Evolutionary conservation across 2,888 invertebrate genomes (phyloP), one percentile per base, ranked within the genome.

Genomic region (Hirtodrosophila histrioides): DNA sequence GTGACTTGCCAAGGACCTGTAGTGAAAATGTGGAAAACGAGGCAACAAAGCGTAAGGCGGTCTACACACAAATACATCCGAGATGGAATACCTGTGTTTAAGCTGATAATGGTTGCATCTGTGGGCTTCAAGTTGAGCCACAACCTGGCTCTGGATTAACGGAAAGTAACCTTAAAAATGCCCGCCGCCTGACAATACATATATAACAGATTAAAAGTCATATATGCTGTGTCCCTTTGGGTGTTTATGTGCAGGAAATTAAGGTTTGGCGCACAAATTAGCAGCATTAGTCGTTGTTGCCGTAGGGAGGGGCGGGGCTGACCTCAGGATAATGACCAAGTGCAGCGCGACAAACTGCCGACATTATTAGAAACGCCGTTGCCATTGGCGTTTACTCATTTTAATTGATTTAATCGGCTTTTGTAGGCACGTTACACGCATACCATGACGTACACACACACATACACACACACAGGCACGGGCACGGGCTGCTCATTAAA

Each of bases 361-460:
- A 45, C 68, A 75, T 67, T 70, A 70, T 76, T 57, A 17, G 44
- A 60, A 62, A 41, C 66, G 72, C 54, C 48, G 60, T 44, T 46
- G 63, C 68, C 69, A 58, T 37, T 57, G 72, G 67, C 54, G 69
- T 72, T 86, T 86, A 75, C 71, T 62, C 73, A 49, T 75, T 84
- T 86, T 82, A 82, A 83, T 83, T 86, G 82, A 83, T 86, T 86
- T 86, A 83, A 83, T 83, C 82, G 81, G 81, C 72, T 86, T 86
- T 70, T 31, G 36, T 37, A 17, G 17, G 17, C 64, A 40, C 43
- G 44, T 24, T 49, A 55, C 58, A 49, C 55, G 55, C 1, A 17
- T 17, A 17, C 48, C 54, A 49, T 11, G 27, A 24, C 23, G 23
- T 23, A 27, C 11, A 12, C 41, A 23, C 44, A 35, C 37, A 48